Percentiles rank a stretch among this genome's conserved stretches.
phyloP scores from a whole-genome alignment of 2,113 vertebrate species.

The Pantherophis guttatus region DNA sequence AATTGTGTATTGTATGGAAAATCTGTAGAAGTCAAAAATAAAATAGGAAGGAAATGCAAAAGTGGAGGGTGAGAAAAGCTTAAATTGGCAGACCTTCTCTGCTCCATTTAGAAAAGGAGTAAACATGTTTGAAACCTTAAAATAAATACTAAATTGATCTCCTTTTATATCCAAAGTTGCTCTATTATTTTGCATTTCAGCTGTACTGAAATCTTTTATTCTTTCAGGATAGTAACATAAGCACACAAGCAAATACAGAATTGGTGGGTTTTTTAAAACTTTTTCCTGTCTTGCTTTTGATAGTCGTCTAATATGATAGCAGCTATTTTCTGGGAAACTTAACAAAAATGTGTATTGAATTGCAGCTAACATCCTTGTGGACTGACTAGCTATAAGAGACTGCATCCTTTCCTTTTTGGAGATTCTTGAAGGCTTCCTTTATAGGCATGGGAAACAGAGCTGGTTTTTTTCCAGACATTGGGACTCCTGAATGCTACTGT shows the following conservation, averaged over 20 bases:
- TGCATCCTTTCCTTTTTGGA: neutral
- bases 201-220: neutral
- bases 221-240: constrained; percentile 33
- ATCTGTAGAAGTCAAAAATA: constrained; percentile 31
- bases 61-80: neutral
- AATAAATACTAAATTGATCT: neutral
- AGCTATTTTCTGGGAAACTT: constrained; percentile 21
- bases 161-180: neutral
- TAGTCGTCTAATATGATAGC: neutral
- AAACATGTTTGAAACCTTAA: constrained; percentile 11
- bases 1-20: neutral
- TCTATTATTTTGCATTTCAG: neutral
- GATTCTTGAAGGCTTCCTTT: neutral
- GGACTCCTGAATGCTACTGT: constrained; percentile 18
- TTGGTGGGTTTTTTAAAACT: constrained; percentile 29
- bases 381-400: constrained; percentile 20
- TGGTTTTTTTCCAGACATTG: constrained; percentile 31
- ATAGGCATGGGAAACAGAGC: constrained; percentile 15
- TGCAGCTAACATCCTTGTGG: constrained; percentile 13
- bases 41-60: constrained; percentile 22
- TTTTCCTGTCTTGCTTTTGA: neutral
- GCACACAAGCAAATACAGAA: neutral
- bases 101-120: constrained; percentile 15
- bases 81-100: neutral
- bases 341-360: constrained; percentile 8